Percentiles rank a stretch among this genome's conserved stretches.
phyloP scores from a whole-genome alignment of 2,888 invertebrate species.

The Acrobasis suavella region DNA sequence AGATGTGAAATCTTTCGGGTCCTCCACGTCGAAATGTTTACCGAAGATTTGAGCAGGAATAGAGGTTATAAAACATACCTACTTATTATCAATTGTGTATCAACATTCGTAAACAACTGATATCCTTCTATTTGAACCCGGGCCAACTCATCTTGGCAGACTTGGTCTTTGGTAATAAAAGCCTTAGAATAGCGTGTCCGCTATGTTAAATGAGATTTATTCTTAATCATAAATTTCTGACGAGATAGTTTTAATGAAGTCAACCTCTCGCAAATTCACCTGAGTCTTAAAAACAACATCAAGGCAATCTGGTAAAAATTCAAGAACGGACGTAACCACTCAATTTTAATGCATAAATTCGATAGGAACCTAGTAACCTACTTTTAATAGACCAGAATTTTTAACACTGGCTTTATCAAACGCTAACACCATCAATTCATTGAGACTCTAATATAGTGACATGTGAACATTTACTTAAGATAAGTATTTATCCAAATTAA shows the following conservation, averaged over 20 bases:
- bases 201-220: background rate
- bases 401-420: conserved; percentile 7
- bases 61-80: background rate
- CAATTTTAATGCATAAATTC: conserved; percentile 22
- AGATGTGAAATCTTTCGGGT: conserved; percentile 19
- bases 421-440: background rate
- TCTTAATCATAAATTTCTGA: background rate
- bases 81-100: background rate
- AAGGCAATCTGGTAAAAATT: conserved; percentile 38
- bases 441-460: background rate
- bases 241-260: background rate
- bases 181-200: too few relatives aligned
- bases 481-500: too few relatives aligned
- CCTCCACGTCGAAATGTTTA: background rate
- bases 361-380: conserved; percentile 21
- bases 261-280: conserved; percentile 17
- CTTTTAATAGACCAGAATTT: conserved; percentile 13
- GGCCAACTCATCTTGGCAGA: too few relatives aligned
- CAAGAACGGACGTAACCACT: conserved; percentile 29
- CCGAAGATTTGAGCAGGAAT: conserved; percentile 33
- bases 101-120: too few relatives aligned
- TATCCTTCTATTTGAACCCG: too few relatives aligned
- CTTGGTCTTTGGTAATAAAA: background rate
- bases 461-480: too few relatives aligned
- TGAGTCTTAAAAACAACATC: conserved; percentile 38